Evolutionary conservation across 2,797 vertebrate genomes (phyloP).

Genomic region (Gambelia wislizenii): DNA sequence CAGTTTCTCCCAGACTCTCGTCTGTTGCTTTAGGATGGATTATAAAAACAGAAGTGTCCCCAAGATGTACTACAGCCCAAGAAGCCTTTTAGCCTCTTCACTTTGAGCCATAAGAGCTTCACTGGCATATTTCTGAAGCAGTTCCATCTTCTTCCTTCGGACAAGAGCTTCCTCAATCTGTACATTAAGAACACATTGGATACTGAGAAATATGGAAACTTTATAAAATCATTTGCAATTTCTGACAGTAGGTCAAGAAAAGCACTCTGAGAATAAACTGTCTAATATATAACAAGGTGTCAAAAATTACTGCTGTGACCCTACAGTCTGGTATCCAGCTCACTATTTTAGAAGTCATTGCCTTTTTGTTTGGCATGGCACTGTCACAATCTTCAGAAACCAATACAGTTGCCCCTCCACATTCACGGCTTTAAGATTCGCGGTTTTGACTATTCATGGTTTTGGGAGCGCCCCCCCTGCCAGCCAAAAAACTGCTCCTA

Average conservation of each 20-base stretch:
- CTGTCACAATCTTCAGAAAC: background rate
- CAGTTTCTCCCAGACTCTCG: conserved; percentile 39
- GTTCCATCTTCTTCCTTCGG: conserved; percentile 96
- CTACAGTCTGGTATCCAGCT: background rate
- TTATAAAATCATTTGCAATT: background rate
- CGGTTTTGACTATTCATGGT: too few species aligned
- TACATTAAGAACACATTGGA: conserved; percentile 23
- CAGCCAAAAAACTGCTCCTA: too few species aligned
- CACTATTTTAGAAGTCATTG: background rate
- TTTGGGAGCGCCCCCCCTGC: too few species aligned
- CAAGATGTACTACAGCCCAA: conserved; percentile 83
- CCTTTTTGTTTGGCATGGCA: background rate
- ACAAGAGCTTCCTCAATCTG: conserved; percentile 96
- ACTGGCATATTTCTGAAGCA: conserved; percentile 94
- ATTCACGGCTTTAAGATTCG: too few species aligned
- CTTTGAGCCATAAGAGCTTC: conserved; percentile 95
- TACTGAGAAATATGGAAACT: background rate
- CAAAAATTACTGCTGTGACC: background rate
- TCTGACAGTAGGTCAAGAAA: too few species aligned
- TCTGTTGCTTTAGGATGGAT: conserved; percentile 65
- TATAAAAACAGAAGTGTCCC: background rate
- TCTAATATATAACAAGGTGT: background rate
- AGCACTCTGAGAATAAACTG: background rate
- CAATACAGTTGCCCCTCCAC: too few species aligned
- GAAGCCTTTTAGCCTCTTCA: conserved; percentile 88